Conservation (phyloP, 2,797 vertebrate genomes). For the Typhlichthys subterraneus region DNA sequence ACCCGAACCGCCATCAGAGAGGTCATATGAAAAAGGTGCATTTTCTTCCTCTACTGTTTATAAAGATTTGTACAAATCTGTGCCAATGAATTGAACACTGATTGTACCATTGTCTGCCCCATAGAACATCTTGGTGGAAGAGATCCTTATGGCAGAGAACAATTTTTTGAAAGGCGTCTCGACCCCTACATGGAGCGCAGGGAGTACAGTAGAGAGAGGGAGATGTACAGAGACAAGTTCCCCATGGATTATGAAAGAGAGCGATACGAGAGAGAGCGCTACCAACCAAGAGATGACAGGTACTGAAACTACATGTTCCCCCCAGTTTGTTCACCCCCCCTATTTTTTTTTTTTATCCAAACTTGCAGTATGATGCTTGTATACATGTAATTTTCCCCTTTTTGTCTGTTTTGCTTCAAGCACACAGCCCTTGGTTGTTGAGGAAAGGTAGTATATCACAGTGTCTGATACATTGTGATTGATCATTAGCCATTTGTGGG, state of each 20-base stretch:
- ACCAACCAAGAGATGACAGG: constrained; percentile 88
- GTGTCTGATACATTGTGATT: constrained; percentile 52
- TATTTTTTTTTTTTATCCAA: background rate
- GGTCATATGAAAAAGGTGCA: constrained; percentile 91
- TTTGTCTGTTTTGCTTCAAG: constrained; percentile 66
- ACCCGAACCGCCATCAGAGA: constrained; percentile 87
- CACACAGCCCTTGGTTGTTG: constrained; percentile 61
- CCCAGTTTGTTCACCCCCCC: background rate
- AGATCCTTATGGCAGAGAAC: constrained; percentile 87
- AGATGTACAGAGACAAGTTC: constrained; percentile 83
- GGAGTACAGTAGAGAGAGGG: constrained; percentile 91
- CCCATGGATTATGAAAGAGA: constrained; percentile 89
- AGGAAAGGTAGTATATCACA: constrained; percentile 66
- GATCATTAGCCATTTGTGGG: constrained; percentile 22
- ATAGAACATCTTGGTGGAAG: constrained; percentile 76
- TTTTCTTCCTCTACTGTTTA: background rate
- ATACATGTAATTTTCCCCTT: constrained; percentile 47
- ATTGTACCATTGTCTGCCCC: constrained; percentile 3
- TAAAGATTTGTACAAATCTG: background rate
- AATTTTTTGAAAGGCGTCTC: constrained; percentile 86
- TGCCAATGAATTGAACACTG: background rate
- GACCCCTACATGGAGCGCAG: constrained; percentile 86
- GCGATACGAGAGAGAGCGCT: constrained; percentile 90
- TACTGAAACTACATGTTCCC: constrained; percentile 76
- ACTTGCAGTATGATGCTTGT: constrained; percentile 17